Percentiles rank a stretch among this genome's conserved stretches.
These are phyloP conservation scores for Laspeyria flexula DNA, from an alignment of 2,888 invertebrate genomes.

Conservation along the genomic window DNA sequence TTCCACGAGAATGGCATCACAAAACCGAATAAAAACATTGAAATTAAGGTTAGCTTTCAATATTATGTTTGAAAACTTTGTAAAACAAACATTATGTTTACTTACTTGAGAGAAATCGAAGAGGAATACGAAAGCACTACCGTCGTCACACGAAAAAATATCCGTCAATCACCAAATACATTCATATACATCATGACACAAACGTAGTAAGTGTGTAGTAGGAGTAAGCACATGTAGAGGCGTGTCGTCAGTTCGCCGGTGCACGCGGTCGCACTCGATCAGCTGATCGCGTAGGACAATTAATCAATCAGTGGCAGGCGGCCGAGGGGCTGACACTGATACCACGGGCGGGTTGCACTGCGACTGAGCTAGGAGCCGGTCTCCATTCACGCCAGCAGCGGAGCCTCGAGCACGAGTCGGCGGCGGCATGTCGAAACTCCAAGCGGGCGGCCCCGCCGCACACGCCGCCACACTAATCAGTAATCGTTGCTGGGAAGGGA, in stretches of 20 bases:
- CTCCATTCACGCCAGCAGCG: conserved; percentile 45
- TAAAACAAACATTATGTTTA: conserved; percentile 40
- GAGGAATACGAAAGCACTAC: conserved; percentile 52
- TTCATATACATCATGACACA: conserved; percentile 70
- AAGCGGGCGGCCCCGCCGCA: conserved; percentile 76
- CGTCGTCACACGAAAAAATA: conserved; percentile 54
- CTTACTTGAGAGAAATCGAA: conserved; percentile 60
- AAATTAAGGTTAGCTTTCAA: conserved; percentile 40
- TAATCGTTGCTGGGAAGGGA: conserved; percentile 86
- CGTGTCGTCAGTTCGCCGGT: conserved; percentile 58
- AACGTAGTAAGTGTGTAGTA: conserved; percentile 72
- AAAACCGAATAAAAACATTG: conserved; percentile 42
- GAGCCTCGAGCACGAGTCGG: conserved; percentile 48
- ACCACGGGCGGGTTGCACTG: conserved; percentile 31
- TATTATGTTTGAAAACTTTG: conserved; percentile 31
- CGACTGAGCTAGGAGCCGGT: conserved; percentile 28
- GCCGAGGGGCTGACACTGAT: conserved; percentile 20
- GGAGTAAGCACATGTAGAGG: conserved; percentile 69
- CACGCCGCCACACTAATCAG: conserved; percentile 85
- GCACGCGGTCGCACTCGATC: conserved; percentile 66
- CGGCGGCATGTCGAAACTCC: conserved; percentile 68
- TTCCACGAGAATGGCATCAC: conserved; percentile 17
- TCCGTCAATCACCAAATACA: conserved; percentile 71
- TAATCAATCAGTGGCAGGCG: conserved; percentile 37
- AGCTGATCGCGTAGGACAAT: conserved; percentile 65